phyloP scores from a whole-genome alignment of 2,888 invertebrate species.

The Dryadula phaetusa region DNA sequence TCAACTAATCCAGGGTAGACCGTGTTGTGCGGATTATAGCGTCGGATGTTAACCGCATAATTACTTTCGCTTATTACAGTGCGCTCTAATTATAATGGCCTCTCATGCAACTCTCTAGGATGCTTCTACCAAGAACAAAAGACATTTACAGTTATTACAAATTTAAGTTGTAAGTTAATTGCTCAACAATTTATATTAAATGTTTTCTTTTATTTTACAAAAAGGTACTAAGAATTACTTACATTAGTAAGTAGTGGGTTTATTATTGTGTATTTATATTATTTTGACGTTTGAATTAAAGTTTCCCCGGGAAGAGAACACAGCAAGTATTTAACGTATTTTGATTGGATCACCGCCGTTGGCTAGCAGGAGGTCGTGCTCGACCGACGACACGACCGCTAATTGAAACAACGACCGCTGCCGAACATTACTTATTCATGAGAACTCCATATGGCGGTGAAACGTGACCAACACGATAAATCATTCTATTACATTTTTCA shows the following conservation, averaged over 20 bases:
- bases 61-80: constrained; percentile 59
- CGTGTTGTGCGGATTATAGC: constrained; percentile 66
- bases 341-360: constrained; percentile 50
- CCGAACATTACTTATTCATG: constrained; percentile 83
- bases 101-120: constrained; percentile 14
- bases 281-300: not conserved
- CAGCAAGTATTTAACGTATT: constrained; percentile 51
- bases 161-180: constrained; percentile 6
- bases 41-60: constrained; percentile 76
- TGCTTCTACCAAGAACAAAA: constrained; percentile 14
- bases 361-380: constrained; percentile 61
- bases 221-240: not conserved
- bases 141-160: constrained; percentile 12
- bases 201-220: constrained; percentile 1
- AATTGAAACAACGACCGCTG: constrained; percentile 83
- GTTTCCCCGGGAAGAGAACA: constrained; percentile 34
- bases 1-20: constrained; percentile 74
- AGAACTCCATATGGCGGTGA: constrained; percentile 79
- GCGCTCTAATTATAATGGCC: constrained; percentile 43
- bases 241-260: not conserved
- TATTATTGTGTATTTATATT: not conserved
- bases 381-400: constrained; percentile 79
- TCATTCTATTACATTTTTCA: constrained; percentile 81
- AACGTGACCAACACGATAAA: constrained; percentile 82
- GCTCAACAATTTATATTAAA: constrained; percentile 33